Evolutionary conservation across 2,797 vertebrate species (phyloP).

Genomic region (Neopelma chrysocephalum): DNA sequence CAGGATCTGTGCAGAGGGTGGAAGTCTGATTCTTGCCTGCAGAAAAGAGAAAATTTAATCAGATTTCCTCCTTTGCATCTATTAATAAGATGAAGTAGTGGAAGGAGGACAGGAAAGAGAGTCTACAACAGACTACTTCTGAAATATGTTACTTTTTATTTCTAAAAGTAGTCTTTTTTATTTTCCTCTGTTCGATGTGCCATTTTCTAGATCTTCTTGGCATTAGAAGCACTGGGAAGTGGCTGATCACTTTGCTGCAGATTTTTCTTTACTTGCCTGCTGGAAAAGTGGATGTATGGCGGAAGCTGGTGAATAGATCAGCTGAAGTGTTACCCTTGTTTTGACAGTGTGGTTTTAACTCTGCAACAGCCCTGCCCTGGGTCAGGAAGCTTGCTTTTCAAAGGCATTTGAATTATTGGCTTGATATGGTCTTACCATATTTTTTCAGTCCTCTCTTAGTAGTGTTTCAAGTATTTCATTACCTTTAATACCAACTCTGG

Average conservation of each 20-base stretch:
- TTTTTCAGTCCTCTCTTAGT: slow-evolving; percentile 27
- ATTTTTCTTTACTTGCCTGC: not conserved
- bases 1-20: not conserved
- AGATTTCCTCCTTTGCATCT: not conserved
- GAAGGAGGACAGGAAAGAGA: not conserved
- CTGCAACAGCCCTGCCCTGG: not conserved
- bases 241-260: not conserved
- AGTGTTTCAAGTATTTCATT: slow-evolving; percentile 29
- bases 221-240: not conserved
- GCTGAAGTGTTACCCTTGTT: not conserved
- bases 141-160: not conserved
- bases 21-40: not conserved
- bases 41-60: not conserved
- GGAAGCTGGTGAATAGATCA: slow-evolving; percentile 21
- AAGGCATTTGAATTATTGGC: slow-evolving; percentile 18
- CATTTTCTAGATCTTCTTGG: not conserved
- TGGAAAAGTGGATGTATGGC: not conserved
- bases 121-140: not conserved
- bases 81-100: not conserved
- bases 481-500: slow-evolving; percentile 2
- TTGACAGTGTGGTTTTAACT: slow-evolving; percentile 9
- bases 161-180: not conserved
- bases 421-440: not conserved
- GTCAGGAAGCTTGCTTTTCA: slow-evolving; percentile 41
- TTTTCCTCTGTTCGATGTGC: not conserved